phyloP scores from a whole-genome alignment of 2,888 invertebrate genomes.

The Scaptomyza reducta region DNA sequence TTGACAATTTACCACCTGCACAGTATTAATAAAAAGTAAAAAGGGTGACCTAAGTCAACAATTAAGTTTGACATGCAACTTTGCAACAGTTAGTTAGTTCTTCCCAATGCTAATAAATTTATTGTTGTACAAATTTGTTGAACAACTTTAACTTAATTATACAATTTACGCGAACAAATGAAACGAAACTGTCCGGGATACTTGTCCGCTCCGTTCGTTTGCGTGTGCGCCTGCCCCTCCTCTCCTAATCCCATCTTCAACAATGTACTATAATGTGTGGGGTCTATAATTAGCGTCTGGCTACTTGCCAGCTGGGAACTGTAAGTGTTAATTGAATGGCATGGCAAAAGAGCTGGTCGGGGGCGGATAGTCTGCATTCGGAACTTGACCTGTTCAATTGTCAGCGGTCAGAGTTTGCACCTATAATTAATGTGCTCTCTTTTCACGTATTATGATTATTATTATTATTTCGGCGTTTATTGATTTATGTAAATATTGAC shows the following conservation, averaged over 20 bases:
- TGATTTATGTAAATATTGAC: conserved; percentile 67
- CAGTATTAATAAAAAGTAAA: conserved; percentile 1
- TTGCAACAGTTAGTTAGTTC: conserved; percentile 26
- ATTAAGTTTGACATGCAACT: conserved; percentile 73
- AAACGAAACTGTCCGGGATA: conserved; percentile 39
- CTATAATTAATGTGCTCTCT: conserved; percentile 30
- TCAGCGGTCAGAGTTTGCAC: not conserved
- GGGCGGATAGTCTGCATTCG: conserved; percentile 1
- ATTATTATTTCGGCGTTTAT: conserved; percentile 29
- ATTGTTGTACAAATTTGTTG: conserved; percentile 76
- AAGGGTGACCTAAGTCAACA: conserved; percentile 60
- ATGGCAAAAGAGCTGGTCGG: conserved; percentile 18
- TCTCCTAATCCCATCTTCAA: not conserved
- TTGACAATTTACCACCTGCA: conserved; percentile 59
- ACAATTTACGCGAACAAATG: conserved; percentile 71
- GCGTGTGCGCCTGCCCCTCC: conserved; percentile 2
- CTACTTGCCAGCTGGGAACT: conserved; percentile 38
- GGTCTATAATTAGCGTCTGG: conserved; percentile 69
- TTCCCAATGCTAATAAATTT: conserved; percentile 67
- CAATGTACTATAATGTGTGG: conserved; percentile 22
- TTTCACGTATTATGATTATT: conserved; percentile 1
- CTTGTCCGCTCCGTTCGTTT: conserved; percentile 12
- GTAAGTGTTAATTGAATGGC: conserved; percentile 65
- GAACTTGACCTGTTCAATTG: conserved; percentile 19
- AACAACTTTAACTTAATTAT: conserved; percentile 77